phyloP scores from a whole-genome alignment of 2,797 vertebrate genomes.

The Siniperca scherzeri region DNA sequence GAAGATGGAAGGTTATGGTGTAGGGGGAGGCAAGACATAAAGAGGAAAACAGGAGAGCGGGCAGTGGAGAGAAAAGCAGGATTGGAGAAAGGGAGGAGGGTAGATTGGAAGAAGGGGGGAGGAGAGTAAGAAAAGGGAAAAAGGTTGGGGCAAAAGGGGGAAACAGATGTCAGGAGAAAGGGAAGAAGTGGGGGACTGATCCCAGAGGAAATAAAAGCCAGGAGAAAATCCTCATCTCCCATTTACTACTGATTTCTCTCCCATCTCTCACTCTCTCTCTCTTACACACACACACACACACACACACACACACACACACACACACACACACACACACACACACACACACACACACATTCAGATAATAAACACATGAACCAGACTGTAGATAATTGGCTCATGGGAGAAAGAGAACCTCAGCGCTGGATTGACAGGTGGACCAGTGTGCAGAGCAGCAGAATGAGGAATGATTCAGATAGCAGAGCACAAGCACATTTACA shows the following conservation, averaged over 20 bases:
- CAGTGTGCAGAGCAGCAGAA: slow-evolving; percentile 38
- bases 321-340: slow-evolving; percentile 1
- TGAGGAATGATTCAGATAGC: slow-evolving; percentile 30
- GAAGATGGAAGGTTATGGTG: neutral
- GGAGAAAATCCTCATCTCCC: slow-evolving; percentile 40
- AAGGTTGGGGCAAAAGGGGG: neutral
- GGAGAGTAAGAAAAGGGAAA: neutral
- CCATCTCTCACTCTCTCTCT: neutral
- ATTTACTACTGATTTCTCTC: slow-evolving; percentile 27
- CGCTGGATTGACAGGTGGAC: slow-evolving; percentile 50
- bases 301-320: neutral
- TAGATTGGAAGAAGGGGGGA: neutral
- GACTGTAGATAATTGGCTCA: slow-evolving; percentile 63
- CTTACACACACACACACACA: no score
- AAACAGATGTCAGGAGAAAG: slow-evolving; percentile 21
- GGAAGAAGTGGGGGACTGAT: slow-evolving; percentile 12
- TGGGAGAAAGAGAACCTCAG: slow-evolving; percentile 33
- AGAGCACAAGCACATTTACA: neutral
- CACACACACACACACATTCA: slow-evolving; percentile 9
- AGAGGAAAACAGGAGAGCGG: neutral
- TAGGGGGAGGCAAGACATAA: neutral
- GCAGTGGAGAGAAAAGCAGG: neutral
- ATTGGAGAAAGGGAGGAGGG: neutral
- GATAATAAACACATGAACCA: slow-evolving; percentile 65
- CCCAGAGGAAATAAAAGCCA: slow-evolving; percentile 57